A percentile compares a stretch with the other conserved stretches of the same genome.
phyloP scores from a whole-genome alignment of 2,888 invertebrate species.

The Baronia brevicornis region DNA sequence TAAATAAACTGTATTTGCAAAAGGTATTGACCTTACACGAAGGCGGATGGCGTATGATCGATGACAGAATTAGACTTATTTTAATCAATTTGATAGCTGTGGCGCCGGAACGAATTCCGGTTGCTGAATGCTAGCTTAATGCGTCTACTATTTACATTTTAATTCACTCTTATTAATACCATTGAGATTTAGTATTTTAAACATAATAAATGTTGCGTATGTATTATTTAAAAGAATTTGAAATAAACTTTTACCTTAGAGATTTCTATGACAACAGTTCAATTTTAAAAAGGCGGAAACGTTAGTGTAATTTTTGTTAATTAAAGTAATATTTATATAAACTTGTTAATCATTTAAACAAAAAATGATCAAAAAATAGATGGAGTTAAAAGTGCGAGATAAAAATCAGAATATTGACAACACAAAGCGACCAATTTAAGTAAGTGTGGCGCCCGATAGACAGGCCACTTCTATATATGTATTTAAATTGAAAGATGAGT shows the following conservation, averaged over 20 bases:
- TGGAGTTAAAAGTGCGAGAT: constrained; percentile 39
- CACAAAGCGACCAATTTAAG: constrained; percentile 46
- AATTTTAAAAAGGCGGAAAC: too few species aligned
- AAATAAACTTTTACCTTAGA: too few species aligned
- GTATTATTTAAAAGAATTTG: too few species aligned
- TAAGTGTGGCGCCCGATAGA: constrained; percentile 61
- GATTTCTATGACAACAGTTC: too few species aligned
- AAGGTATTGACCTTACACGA: constrained; percentile 64
- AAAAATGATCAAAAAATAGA: constrained; percentile 33
- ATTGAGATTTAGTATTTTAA: too few species aligned
- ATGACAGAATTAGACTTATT: constrained; percentile 50
- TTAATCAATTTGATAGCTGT: constrained; percentile 56
- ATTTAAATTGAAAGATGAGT: constrained; percentile 40
- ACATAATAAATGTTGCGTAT: too few species aligned
- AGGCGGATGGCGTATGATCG: constrained; percentile 64
- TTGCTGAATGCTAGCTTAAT: constrained; percentile 2
- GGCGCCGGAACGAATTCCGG: constrained; percentile 8
- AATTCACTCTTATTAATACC: constrained; percentile 10
- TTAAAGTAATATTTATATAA: too few species aligned
- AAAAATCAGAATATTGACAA: constrained; percentile 49
- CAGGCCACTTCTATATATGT: constrained; percentile 47
- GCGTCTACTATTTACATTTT: constrained; percentile 3
- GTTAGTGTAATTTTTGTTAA: too few species aligned
- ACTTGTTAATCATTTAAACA: constrained; percentile 27
- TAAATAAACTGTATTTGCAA: too few species aligned